Base-by-base conservation (phyloP, 1,140 invertebrate genomes). In the Chrysomallon squamiferum region DNA sequence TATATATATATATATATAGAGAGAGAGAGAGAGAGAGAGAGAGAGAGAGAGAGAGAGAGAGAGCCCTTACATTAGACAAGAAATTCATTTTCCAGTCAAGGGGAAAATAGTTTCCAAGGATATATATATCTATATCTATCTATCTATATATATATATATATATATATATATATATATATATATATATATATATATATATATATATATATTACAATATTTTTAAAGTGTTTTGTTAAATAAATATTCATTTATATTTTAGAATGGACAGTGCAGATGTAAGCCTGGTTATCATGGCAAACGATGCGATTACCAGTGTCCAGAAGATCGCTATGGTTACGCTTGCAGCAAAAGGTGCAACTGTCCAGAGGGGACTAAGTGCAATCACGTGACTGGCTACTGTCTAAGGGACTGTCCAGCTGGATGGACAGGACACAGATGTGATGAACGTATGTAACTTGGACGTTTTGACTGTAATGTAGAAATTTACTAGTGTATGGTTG, bases 241-340 rank as follows among this genome's bases (percentile, higher is more conserved):
- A n/a, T n/a, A n/a, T n/a, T n/a, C n/a, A 22, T 33, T 45, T 66
- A 49, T 60, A n/a, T 67, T 75, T 29, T 67, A 84, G 90, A 92
- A 91, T 41, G 97, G 97, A 0, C 87, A 89, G 50, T 99, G 96
- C 81, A 86, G 90, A 18, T 99, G 97, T 80, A 90, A 92, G 71
- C 86, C 92, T 18, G 97, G 97, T 43, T 85, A 81, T 65, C 64
- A 74, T 50, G 83, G 82, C 11, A 65, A 66, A 9, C 59, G 62
- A 20, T 86, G 84, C 68, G 57, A 79, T 7, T 22, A 73, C 6
- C 58, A 73, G 47, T 86, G 84, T 66, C 66, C 76, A 5, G 70
- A 76, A 15, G 85, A 84, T 18, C 78, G 69, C 59, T 88, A 78
- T 68, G 87, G 87, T 2, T 66, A 70, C 15, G 72, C 79, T 20